Percentiles rank a stretch among this genome's conserved stretches.
Evolutionary conservation across 2,113 vertebrate species (phyloP).

Genomic region (Naja naja): DNA sequence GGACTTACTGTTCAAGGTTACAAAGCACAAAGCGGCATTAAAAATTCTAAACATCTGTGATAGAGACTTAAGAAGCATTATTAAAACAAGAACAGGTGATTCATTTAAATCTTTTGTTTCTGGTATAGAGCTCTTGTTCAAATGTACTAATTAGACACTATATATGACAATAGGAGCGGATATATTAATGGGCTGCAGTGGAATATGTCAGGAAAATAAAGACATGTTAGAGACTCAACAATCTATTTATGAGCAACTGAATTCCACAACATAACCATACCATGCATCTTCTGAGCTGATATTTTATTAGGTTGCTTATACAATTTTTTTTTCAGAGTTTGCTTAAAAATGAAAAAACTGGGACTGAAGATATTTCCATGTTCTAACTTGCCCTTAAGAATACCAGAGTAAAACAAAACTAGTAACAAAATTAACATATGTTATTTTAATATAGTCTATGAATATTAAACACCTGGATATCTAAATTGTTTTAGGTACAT

Average conservation of each 20-base stretch:
- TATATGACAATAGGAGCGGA: conserved; percentile 75
- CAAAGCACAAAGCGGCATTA: conserved; percentile 8
- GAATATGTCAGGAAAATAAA: conserved; percentile 76
- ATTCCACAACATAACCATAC: conserved; percentile 58
- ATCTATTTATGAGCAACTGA: conserved; percentile 65
- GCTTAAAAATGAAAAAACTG: background rate
- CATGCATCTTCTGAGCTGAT: conserved; percentile 70
- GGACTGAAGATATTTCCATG: conserved; percentile 16
- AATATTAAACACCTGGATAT: background rate
- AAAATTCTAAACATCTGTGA: conserved; percentile 6
- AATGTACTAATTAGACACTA: conserved; percentile 76
- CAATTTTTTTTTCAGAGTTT: background rate
- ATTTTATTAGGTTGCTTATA: conserved; percentile 17
- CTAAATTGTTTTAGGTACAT: background rate
- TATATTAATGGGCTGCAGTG: conserved; percentile 78
- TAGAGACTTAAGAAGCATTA: conserved; percentile 10
- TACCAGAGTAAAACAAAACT: background rate
- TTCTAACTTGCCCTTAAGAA: conserved; percentile 14
- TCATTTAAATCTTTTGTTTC: conserved; percentile 58
- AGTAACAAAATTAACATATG: background rate
- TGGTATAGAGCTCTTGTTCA: conserved; percentile 60
- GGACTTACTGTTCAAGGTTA: conserved; percentile 3
- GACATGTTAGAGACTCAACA: conserved; percentile 73
- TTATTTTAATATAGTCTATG: background rate
- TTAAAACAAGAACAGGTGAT: conserved; percentile 47